Percentiles rank a stretch among this genome's conserved stretches.
phyloP scores from a whole-genome alignment of 2,113 vertebrate species.

The Neolamprologus cancellatus region DNA sequence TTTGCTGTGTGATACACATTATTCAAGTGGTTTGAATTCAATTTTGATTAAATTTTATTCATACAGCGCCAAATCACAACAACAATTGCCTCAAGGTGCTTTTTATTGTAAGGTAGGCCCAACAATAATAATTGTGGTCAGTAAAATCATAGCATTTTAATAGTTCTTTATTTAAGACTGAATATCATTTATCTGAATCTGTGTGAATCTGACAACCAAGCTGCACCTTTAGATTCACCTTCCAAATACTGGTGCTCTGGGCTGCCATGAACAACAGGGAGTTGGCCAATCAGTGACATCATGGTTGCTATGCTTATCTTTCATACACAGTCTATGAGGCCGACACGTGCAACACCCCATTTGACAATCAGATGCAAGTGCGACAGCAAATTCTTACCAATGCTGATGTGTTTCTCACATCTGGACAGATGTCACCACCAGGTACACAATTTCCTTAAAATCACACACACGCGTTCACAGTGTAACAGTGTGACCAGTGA shows the following conservation, averaged over 20 bases:
- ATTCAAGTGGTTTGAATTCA: neutral
- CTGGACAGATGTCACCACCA: neutral
- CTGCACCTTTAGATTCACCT: neutral
- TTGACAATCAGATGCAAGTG: neutral
- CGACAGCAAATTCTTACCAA: neutral
- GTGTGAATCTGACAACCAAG: neutral
- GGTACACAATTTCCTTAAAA: neutral
- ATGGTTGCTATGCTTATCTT: neutral
- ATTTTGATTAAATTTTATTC: neutral
- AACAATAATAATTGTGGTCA: neutral
- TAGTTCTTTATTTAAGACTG: neutral
- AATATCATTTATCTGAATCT: neutral
- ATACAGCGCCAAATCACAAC: neutral
- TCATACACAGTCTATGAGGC: neutral
- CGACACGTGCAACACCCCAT: neutral
- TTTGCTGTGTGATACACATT: neutral
- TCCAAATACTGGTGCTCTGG: neutral
- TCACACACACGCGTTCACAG: neutral
- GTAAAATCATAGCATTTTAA: neutral
- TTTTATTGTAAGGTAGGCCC: neutral
- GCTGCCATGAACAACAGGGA: neutral
- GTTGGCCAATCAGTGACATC: neutral
- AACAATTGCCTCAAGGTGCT: neutral
- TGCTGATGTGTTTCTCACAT: neutral
- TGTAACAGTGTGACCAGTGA: constrained; percentile 31